Base-by-base conservation (phyloP, 1,140 invertebrate species). In the Arctopsyche grandis region DNA sequence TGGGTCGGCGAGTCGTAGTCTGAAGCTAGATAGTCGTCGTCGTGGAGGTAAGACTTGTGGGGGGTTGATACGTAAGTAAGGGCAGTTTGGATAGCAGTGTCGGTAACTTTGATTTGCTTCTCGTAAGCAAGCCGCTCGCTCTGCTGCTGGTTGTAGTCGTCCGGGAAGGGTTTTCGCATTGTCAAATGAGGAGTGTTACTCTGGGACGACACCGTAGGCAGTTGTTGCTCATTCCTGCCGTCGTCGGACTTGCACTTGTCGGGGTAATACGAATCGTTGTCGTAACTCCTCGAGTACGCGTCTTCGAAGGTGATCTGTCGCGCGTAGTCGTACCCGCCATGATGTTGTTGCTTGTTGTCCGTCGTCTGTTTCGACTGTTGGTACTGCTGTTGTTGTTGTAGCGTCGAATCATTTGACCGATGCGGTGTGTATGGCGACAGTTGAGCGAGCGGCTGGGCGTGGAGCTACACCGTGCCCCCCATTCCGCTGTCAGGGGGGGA, bases 401-500 rank as follows among this genome's bases (percentile, higher is more conserved):
- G 43, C 69, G 60, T 52, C 29, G 16, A 21, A 14, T 22, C 26
- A 21, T 38, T 77, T 75, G 12, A 19, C 16, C 70, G 9, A 60
- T 56, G 48, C 1, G 3, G 48, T 10, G 38, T 26, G 19, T 66
- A 24, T 76, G 38, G 70, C 48, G 60, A 60, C 43, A 14, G 69
- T 5, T 71, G 69, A 12, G 56, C 71, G 52, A 44, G 48, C 46
- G 77, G 77, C 24, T 29, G 69, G 78, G 74, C 75, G 78, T 71
- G 79, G 56, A 80, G 66, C 79, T 80, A 82, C 79, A 80, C 79
- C 9, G 81, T 58, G 58, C 79, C 79, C 73, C 52, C 76, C 16
- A 69, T 74, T 52, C 79, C 75, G 10, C 77, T 79, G 19, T 60
- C 70, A 16, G 52, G n/a, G 14, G 81, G 79, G n/a, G 79, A 80